Conservation (phyloP, 1,140 invertebrate species). For the Dreissena rostriformis region DNA sequence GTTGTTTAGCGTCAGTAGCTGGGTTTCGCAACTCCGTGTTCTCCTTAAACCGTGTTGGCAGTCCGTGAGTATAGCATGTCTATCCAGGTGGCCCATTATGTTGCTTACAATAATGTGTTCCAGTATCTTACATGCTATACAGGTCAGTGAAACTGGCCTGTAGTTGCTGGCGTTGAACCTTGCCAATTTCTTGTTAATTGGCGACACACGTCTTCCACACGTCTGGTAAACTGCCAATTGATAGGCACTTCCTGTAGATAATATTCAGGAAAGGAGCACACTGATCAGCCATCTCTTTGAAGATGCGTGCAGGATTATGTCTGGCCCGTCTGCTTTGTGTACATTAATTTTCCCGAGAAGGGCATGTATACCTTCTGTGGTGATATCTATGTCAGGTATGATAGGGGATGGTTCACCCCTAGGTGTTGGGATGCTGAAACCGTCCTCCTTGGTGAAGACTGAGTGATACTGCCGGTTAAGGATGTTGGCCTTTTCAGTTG, state of each 20-base stretch:
- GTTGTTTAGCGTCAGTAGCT: slow-evolving; percentile 32
- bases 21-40: slow-evolving; percentile 38
- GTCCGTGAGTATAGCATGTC: slow-evolving; percentile 32
- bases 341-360: too few relatives aligned
- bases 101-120: slow-evolving; percentile 53
- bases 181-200: too few relatives aligned
- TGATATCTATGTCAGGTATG: too few relatives aligned
- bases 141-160: slow-evolving; percentile 51
- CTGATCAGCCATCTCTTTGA: too few relatives aligned
- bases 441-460: slow-evolving; percentile 15
- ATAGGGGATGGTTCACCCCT: not conserved
- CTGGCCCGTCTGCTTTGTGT: too few relatives aligned
- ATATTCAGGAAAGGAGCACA: too few relatives aligned
- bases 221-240: not conserved
- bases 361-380: too few relatives aligned
- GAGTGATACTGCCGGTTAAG: slow-evolving; percentile 32
- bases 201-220: too few relatives aligned
- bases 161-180: slow-evolving; percentile 11
- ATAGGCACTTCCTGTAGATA: too few relatives aligned
- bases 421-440: not conserved
- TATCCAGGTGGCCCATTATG: slow-evolving; percentile 46
- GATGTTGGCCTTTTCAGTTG: slow-evolving; percentile 49
- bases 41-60: slow-evolving; percentile 54
- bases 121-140: slow-evolving; percentile 43
- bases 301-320: too few relatives aligned